phyloP scores from a whole-genome alignment of 1,140 invertebrate genomes.

The Archegozetes longisetosus region DNA sequence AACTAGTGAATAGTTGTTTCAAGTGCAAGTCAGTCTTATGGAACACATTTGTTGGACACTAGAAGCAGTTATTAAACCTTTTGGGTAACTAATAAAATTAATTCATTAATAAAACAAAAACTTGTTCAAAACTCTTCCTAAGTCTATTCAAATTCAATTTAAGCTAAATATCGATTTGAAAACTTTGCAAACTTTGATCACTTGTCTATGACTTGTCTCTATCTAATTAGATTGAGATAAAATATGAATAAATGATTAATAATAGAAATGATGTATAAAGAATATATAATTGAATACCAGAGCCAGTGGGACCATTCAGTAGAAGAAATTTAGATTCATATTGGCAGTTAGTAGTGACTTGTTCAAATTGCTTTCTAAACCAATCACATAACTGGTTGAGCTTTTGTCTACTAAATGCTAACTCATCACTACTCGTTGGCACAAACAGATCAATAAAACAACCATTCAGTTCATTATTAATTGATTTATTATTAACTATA shows the following conservation, averaged over 20 bases:
- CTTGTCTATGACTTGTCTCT: no score
- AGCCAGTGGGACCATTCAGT: not conserved
- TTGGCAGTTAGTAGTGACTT: not conserved
- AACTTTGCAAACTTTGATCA: no score
- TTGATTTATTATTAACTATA: not conserved
- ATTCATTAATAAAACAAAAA: no score
- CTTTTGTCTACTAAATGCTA: not conserved
- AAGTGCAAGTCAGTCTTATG: no score
- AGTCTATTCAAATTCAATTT: no score
- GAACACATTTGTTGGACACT: no score
- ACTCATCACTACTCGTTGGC: not conserved
- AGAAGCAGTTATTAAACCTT: no score
- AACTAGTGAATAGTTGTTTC: no score
- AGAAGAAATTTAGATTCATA: not conserved
- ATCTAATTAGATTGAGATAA: no score
- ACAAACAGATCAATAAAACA: not conserved
- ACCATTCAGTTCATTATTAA: not conserved
- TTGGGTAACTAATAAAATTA: no score
- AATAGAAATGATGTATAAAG: not conserved
- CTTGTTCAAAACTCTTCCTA: no score
- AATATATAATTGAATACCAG: not conserved
- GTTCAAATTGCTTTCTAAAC: not conserved
- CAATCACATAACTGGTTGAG: not conserved
- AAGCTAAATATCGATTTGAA: no score
- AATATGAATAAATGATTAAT: not conserved